Conservation (phyloP, 1,140 invertebrate genomes). For the Laodelphax striatellus region DNA sequence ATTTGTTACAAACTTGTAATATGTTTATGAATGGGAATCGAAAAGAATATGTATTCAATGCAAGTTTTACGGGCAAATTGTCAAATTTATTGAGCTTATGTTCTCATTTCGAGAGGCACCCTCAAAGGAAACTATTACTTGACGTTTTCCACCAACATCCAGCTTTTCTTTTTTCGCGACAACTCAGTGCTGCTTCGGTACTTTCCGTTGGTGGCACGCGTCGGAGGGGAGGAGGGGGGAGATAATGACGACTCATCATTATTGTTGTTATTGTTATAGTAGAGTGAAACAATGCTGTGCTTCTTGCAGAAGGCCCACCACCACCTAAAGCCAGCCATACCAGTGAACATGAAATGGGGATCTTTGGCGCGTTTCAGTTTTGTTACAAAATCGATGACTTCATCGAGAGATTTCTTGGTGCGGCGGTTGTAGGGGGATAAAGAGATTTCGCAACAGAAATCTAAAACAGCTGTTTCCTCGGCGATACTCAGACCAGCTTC, state of each 20-base stretch:
- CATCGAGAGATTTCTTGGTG: slow-evolving; percentile 52
- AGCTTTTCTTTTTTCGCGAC: too few species aligned
- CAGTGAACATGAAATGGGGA: slow-evolving; percentile 50
- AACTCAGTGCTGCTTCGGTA: neutral
- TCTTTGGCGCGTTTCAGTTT: slow-evolving; percentile 44
- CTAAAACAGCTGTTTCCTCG: slow-evolving; percentile 54
- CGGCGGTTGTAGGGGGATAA: slow-evolving; percentile 57
- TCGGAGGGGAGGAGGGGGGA: too few species aligned
- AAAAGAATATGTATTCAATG: too few species aligned
- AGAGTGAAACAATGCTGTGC: slow-evolving; percentile 55
- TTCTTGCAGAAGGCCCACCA: slow-evolving; percentile 76
- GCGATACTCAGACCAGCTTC: slow-evolving; percentile 45
- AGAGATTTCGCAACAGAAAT: slow-evolving; percentile 61
- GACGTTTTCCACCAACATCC: too few species aligned
- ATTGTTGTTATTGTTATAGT: slow-evolving; percentile 33
- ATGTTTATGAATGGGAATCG: too few species aligned
- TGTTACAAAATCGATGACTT: slow-evolving; percentile 53
- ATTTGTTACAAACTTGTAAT: too few species aligned
- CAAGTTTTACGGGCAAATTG: too few species aligned
- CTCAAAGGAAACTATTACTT: too few species aligned
- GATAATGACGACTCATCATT: neutral
- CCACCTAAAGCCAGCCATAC: slow-evolving; percentile 58
- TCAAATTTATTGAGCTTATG: too few species aligned
- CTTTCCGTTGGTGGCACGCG: neutral
- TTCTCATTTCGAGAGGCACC: too few species aligned